Conservation (phyloP, 2,888 invertebrate genomes). For the Drosophila dives region DNA sequence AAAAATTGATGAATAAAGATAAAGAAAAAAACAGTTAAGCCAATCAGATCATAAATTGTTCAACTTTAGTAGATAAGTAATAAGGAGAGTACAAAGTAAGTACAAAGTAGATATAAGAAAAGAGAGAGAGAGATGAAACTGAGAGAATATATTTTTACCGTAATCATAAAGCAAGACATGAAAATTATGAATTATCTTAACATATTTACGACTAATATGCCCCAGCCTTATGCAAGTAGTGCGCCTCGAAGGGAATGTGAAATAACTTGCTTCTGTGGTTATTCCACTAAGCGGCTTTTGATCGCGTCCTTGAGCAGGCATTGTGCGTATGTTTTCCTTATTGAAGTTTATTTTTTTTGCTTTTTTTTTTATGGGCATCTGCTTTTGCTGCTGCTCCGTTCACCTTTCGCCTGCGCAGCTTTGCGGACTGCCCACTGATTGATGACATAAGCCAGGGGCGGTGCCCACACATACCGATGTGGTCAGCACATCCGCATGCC, state of each 20-base stretch:
- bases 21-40: neutral
- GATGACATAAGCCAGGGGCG: constrained; percentile 55
- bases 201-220: neutral
- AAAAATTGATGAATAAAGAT: neutral
- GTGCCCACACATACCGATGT: constrained; percentile 22
- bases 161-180: neutral
- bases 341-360: constrained; percentile 5
- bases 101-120: neutral
- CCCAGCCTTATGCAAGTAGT: neutral
- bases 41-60: neutral
- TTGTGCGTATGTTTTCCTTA: constrained; percentile 39
- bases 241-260: constrained; percentile 5
- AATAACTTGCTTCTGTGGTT: constrained; percentile 38
- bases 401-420: constrained; percentile 13
- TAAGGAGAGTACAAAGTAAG: neutral
- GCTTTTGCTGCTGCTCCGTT: neutral
- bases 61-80: neutral
- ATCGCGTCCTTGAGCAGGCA: constrained; percentile 64
- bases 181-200: neutral
- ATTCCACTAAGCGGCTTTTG: constrained; percentile 72
- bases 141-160: neutral
- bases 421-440: constrained; percentile 54
- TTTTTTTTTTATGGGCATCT: neutral
- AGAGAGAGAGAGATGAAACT: neutral
- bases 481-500: constrained; percentile 53